phyloP scores from a whole-genome alignment of 2,888 invertebrate species.

The Drosophila neotestacea region DNA sequence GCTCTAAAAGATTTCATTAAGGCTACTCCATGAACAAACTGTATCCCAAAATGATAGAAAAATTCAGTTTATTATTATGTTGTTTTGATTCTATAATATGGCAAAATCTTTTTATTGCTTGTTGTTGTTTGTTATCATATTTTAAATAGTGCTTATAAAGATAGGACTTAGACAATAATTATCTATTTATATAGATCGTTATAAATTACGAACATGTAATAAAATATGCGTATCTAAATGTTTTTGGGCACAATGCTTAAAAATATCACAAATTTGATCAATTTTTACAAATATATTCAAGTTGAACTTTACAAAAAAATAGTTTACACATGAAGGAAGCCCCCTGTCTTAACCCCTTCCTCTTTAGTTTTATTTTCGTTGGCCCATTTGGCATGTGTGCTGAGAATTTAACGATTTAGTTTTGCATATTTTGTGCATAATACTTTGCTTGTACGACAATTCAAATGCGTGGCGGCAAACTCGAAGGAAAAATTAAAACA shows the following conservation, averaged over 20 bases:
- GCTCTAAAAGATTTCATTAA: conserved; percentile 79
- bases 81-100: conserved; percentile 53
- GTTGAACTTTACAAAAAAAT: conserved; percentile 44
- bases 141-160: conserved; percentile 67
- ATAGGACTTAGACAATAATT: conserved; percentile 62
- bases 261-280: conserved; percentile 77
- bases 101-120: conserved; percentile 61
- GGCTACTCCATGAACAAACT: neutral
- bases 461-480: conserved; percentile 59
- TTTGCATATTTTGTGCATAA: conserved; percentile 61
- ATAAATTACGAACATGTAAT: conserved; percentile 51
- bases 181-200: conserved; percentile 51
- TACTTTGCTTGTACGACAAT: conserved; percentile 65
- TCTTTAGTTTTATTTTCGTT: conserved; percentile 1
- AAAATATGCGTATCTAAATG: conserved; percentile 44
- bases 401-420: conserved; percentile 52
- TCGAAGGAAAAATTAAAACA: conserved; percentile 35
- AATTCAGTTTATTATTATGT: neutral
- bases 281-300: conserved; percentile 63
- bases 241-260: conserved; percentile 76
- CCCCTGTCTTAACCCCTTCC: conserved; percentile 1
- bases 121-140: conserved; percentile 54
- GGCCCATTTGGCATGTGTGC: conserved; percentile 41
- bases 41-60: neutral
- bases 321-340: conserved; percentile 39